A percentile compares a stretch with the other conserved stretches of the same genome.
Conservation (phyloP, 2,888 invertebrate genomes). For the Agriopis marginaria region DNA sequence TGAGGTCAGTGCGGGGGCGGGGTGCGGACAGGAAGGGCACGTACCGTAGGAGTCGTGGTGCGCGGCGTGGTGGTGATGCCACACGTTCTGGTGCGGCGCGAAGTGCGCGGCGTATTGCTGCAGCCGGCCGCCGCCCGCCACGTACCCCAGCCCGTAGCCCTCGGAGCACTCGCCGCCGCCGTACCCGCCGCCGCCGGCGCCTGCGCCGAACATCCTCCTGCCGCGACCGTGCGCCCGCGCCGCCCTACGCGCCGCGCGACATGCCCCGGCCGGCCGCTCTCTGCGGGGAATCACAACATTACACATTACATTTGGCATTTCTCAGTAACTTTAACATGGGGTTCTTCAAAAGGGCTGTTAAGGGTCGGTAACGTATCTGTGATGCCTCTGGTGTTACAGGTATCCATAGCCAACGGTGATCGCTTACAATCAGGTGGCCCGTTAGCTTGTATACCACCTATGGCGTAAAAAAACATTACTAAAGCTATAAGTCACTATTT, state of each 20-base stretch:
- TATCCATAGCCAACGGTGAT: too few species aligned
- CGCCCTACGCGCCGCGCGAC: constrained; percentile 41
- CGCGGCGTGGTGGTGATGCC: constrained; percentile 74
- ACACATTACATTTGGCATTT: background rate
- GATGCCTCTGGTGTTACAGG: too few species aligned
- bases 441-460: too few species aligned
- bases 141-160: constrained; percentile 76
- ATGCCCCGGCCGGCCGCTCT: constrained; percentile 36
- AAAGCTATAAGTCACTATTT: too few species aligned
- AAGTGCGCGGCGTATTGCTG: constrained; percentile 83
- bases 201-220: constrained; percentile 52
- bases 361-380: too few species aligned
- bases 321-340: too few species aligned
- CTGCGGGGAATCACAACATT: constrained; percentile 40
- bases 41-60: constrained; percentile 78
- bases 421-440: too few species aligned
- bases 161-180: constrained; percentile 68
- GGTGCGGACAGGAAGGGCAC: too few species aligned
- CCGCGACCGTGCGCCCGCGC: constrained; percentile 38
- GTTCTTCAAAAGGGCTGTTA: background rate
- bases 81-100: constrained; percentile 79
- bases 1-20: too few species aligned
- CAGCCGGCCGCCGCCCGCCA: constrained; percentile 68
- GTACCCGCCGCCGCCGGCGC: constrained; percentile 60
- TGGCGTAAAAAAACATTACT: too few species aligned